Evolutionary conservation across 2,113 vertebrate genomes (phyloP).

Genomic region (cat (Felis catus)): DNA sequence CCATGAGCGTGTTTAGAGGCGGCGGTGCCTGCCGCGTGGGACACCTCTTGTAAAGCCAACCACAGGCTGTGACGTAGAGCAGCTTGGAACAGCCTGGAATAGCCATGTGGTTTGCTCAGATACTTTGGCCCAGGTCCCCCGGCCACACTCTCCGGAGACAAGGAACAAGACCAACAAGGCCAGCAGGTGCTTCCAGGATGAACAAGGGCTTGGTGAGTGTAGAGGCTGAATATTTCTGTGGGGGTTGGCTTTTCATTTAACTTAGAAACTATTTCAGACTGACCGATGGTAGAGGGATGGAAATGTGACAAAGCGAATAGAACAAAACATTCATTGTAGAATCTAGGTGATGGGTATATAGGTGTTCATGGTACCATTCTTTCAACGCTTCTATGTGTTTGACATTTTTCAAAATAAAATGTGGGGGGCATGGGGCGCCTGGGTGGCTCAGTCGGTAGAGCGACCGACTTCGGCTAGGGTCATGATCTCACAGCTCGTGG

Average conservation of each 20-base stretch:
- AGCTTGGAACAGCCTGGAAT: neutral
- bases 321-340: neutral
- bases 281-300: neutral
- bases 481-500: no score
- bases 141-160: neutral
- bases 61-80: neutral
- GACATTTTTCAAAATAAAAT: neutral
- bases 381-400: neutral
- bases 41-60: neutral
- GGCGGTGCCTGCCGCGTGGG: no score
- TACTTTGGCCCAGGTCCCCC: neutral
- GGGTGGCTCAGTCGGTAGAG: no score
- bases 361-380: neutral
- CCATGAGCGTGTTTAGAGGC: neutral
- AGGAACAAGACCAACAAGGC: neutral
- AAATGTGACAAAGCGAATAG: neutral
- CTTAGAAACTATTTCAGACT: neutral
- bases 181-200: neutral
- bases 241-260: neutral
- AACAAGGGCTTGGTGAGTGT: neutral
- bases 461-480: no score
- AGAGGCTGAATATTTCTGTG: neutral
- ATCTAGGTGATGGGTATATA: neutral
- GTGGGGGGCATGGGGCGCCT: no score
- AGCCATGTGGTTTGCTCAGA: neutral